phyloP scores from a whole-genome alignment of 2,797 vertebrate species.

The Sphenopsis melanotis region DNA sequence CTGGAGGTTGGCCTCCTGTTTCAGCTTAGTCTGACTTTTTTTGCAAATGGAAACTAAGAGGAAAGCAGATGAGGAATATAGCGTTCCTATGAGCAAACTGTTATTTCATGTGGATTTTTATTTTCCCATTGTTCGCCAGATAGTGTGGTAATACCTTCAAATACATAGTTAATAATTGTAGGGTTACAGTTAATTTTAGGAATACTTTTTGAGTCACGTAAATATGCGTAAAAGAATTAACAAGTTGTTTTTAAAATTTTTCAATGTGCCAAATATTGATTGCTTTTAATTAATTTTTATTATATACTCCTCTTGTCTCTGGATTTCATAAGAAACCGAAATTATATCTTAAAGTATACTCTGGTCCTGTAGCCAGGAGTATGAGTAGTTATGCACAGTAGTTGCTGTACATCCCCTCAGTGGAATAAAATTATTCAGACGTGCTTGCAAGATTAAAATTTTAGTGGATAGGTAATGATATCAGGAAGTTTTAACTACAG shows the following conservation, averaged over 20 bases:
- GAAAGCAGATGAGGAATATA: neutral
- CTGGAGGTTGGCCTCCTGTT: neutral
- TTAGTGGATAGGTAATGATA: neutral
- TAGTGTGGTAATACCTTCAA: neutral
- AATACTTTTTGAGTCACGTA: neutral
- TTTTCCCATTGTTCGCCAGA: neutral
- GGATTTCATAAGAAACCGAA: neutral
- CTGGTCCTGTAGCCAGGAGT: neutral
- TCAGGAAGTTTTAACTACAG: neutral
- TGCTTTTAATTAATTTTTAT: neutral
- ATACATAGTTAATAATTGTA: neutral
- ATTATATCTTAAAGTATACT: neutral
- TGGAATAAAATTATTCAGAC: neutral
- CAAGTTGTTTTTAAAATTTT: neutral
- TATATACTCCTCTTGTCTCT: neutral
- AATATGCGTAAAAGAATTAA: neutral
- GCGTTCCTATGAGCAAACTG: neutral
- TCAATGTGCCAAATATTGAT: neutral
- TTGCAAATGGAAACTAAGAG: neutral
- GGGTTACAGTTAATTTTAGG: neutral
- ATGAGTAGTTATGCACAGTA: neutral
- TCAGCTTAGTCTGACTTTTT: neutral
- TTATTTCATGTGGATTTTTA: neutral
- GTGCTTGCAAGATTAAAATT: neutral
- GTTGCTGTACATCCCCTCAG: neutral